Evolutionary conservation across 2,888 invertebrate species (phyloP), one percentile per base, ranked within the genome.

Genomic region (Pyrrhosoma nymphula): DNA sequence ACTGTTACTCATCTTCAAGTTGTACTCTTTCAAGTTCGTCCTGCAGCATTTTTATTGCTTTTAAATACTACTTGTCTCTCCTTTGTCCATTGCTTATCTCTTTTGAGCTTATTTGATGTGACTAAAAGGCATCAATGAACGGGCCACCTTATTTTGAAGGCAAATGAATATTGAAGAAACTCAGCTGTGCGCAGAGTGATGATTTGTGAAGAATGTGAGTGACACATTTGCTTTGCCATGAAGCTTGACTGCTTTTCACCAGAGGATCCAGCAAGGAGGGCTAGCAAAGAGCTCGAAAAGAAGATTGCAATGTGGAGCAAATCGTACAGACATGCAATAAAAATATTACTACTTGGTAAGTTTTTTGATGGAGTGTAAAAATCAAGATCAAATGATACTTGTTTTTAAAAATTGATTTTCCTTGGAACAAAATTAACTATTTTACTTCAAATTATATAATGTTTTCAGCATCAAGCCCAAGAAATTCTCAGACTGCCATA

Each of bases 261-360:
- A 20, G 95, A 95, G 4, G 95, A 95, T n/a, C 23, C 95, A 95
- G 95, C 95, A 95, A 95, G 82, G 56, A 93, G 95, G 69, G 39
- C 60, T 18, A 96, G 95, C 69, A 95, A 91, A 35, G 95, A 96
- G 88, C 95, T 96, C 56, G 96, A 96, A 60, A 95, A 95, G 93
- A 95, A 95, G 95, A 35, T 96, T 47, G 95, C 91, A 14, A 90
- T 69, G 82, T 96, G 96, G 96, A 95, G 95, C 95, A 95, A 95
- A 75, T 69, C 95, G 12, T 95, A 95, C 75, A 95, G 95, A 91
- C 95, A 96, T 47, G 95, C 95, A 16, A 95, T 96, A 95, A 96
- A 96, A 88, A 75, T 96, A 23, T 95, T 96, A 39, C 95, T 96
- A 0, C 95, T 96, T 20, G 96, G 96, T 96, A 95, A 88, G 95